Conservation (phyloP, 1,140 invertebrate genomes). For the Kradibia gibbosae region DNA sequence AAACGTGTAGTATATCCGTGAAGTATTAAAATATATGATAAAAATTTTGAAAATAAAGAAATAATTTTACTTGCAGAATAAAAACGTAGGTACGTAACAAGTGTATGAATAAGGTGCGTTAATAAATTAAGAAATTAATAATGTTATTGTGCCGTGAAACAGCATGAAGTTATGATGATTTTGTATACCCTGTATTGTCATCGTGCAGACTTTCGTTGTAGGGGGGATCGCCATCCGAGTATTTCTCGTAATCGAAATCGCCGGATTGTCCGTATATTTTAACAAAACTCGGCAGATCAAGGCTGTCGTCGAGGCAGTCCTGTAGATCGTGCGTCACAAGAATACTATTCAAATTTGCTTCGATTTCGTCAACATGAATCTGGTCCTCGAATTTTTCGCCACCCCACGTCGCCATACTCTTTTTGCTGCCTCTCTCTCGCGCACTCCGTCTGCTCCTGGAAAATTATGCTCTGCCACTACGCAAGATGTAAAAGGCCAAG, state of each 20-base stretch:
- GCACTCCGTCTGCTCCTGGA: conserved; percentile 39
- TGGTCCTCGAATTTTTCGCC: conserved; percentile 63
- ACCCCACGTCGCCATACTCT: conserved; percentile 72
- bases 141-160: background rate
- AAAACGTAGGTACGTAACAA: background rate
- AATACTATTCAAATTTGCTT: conserved; percentile 67
- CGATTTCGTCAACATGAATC: conserved; percentile 53
- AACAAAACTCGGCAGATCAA: conserved; percentile 73
- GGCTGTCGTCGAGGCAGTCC: conserved; percentile 75
- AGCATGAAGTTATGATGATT: conserved; percentile 15
- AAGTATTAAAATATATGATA: conserved; percentile 45
- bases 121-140: background rate
- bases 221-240: conserved; percentile 64
- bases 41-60: conserved; percentile 47
- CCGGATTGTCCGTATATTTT: conserved; percentile 72
- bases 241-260: conserved; percentile 64
- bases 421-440: conserved; percentile 46
- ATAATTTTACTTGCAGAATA: background rate
- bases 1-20: conserved; percentile 42
- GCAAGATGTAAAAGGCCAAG: background rate
- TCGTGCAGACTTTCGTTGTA: conserved; percentile 63
- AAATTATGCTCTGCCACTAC: conserved; percentile 31
- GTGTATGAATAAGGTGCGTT: background rate
- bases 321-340: conserved; percentile 73
- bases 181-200: conserved; percentile 66